Percentiles rank a stretch among this genome's conserved stretches.
Conservation (phyloP, 2,797 vertebrate genomes). For the Lindbergichthys nudifrons region DNA sequence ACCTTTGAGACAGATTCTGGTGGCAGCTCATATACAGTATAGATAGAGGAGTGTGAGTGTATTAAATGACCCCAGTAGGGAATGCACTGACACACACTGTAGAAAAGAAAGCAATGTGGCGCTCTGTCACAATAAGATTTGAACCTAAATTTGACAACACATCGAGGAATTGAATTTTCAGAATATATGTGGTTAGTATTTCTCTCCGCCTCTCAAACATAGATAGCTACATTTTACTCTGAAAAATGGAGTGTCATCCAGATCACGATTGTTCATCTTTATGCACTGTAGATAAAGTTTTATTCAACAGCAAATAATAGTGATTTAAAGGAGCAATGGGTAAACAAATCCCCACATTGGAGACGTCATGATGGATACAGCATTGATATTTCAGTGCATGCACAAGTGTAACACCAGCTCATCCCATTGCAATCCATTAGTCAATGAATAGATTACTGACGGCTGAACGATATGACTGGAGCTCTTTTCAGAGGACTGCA, state of each 20-base stretch:
- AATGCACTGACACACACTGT: background rate
- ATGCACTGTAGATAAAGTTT: constrained; percentile 6
- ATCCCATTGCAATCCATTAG: constrained; percentile 40
- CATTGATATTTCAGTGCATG: constrained; percentile 35
- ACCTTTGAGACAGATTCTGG: constrained; percentile 44
- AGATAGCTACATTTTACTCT: constrained; percentile 1
- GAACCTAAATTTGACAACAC: constrained; percentile 11
- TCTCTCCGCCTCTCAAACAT: background rate
- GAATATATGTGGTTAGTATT: background rate
- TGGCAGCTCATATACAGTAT: constrained; percentile 19
- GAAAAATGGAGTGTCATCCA: constrained; percentile 17
- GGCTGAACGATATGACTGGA: constrained; percentile 23
- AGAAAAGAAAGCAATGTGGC: constrained; percentile 19
- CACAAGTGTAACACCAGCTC: constrained; percentile 48
- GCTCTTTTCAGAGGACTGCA: constrained; percentile 26
- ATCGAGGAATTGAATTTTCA: background rate
- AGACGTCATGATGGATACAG: constrained; percentile 27
- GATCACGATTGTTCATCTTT: constrained; percentile 2
- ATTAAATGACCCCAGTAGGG: constrained; percentile 9
- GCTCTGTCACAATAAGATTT: constrained; percentile 10
- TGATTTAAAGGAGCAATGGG: constrained; percentile 9
- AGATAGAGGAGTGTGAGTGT: constrained; percentile 20
- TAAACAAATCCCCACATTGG: constrained; percentile 29
- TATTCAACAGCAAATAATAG: constrained; percentile 14
- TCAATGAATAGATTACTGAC: constrained; percentile 37